Evolutionary conservation across 2,797 vertebrate species (phyloP), one percentile per base, ranked within the genome.

Genomic region (Merluccius polli): DNA sequence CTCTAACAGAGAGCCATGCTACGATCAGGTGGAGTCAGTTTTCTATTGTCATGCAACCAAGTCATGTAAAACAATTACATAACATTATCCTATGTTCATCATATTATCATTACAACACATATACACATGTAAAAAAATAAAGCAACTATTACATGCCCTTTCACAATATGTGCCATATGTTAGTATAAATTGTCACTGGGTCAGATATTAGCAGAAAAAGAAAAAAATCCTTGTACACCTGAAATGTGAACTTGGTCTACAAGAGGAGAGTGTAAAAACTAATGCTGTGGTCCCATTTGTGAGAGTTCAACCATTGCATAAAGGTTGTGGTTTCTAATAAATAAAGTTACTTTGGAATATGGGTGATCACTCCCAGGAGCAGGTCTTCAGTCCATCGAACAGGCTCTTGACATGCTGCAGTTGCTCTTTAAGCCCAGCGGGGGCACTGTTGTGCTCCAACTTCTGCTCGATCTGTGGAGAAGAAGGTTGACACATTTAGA

Each of bases 311-410:
- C 38, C 3, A n/a, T n/a, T n/a, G n/a, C n/a, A 41, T 41, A 41
- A 41, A 41, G n/a, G n/a, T n/a, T n/a, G n/a, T n/a, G n/a, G n/a
- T n/a, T n/a, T n/a, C n/a, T n/a, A n/a, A n/a, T n/a, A 48, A 48
- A 48, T 48, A 18, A 48, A 48, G 18, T 4, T 6, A 48, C 38
- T 41, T 41, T 41, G 13, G 13, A 12, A 16, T 41, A 16, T 6
- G 27, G 80, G 67, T 16, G 88, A 13, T 92, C 81, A 93, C 80
- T 80, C 82, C 92, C 93, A 93, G 24, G 86, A 77, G 81, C 90
- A 92, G 79, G 83, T 91, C 75, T 90, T 93, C 24, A 86, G 82
- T 76, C 74, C 82, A 2, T 92, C 90, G 73, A 93, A 94, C 41
- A 44, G 59, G 2, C 85, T 71, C 73, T 89, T 92, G 1, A 93